Evolutionary conservation across 2,797 vertebrate species (phyloP).

Genomic region (Prunella strophiata): DNA sequence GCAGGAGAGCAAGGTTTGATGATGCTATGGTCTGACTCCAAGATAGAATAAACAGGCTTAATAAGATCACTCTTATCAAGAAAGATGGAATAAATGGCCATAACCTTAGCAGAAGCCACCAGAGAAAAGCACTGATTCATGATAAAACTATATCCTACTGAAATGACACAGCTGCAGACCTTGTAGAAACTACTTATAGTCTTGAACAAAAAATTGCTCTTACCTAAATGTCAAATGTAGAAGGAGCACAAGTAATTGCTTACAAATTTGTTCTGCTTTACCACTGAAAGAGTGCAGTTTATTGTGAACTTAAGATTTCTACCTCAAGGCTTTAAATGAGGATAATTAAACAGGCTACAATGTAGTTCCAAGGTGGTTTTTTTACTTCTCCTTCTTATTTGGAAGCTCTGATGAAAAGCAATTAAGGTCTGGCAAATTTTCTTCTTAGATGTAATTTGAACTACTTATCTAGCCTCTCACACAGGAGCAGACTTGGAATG

Average conservation of each 20-base stretch:
- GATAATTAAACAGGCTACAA: conserved; percentile 62
- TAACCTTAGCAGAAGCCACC: conserved; percentile 6
- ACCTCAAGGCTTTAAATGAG: conserved; percentile 56
- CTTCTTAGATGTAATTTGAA: conserved; percentile 72
- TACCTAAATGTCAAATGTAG: conserved; percentile 49
- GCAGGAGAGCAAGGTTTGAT: neutral
- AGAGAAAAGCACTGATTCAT: conserved; percentile 8
- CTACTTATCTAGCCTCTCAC: conserved; percentile 72
- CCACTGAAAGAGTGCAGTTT: conserved; percentile 35
- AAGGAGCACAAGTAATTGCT: conserved; percentile 59
- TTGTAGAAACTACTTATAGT: conserved; percentile 12
- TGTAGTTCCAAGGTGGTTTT: neutral
- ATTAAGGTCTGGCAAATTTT: conserved; percentile 73
- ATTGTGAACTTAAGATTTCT: conserved; percentile 58
- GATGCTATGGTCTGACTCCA: neutral
- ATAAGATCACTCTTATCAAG: neutral
- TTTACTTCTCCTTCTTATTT: conserved; percentile 45
- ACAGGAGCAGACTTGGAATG: conserved; percentile 61
- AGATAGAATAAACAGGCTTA: neutral
- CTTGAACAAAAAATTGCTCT: conserved; percentile 52
- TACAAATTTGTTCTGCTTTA: conserved; percentile 66
- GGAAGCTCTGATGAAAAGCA: conserved; percentile 69
- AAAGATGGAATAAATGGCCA: neutral
- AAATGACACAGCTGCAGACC: conserved; percentile 38
- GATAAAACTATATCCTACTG: neutral